Percentiles rank a stretch among this genome's conserved stretches.
Conservation (phyloP, 2,888 invertebrate species). For the Chymomyza amoena region DNA sequence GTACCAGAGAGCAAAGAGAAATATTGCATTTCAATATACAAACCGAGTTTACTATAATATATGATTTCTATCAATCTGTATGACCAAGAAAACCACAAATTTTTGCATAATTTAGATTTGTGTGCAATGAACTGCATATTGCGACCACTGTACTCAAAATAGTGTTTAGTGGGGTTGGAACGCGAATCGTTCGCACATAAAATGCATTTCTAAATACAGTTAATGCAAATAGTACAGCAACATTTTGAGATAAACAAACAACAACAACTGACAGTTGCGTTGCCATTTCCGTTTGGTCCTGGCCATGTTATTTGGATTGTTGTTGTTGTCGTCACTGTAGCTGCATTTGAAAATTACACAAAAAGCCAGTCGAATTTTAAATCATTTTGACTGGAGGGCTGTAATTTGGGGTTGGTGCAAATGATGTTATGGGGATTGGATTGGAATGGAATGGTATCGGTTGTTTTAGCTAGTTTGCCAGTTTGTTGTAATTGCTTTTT, state of each 20-base stretch:
- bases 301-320: slow-evolving; percentile 21
- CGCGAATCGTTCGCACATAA: slow-evolving; percentile 29
- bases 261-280: slow-evolving; percentile 18
- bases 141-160: not conserved
- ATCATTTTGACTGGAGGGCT: slow-evolving; percentile 44
- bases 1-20: too few relatives aligned
- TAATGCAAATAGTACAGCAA: slow-evolving; percentile 50
- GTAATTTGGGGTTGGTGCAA: not conserved
- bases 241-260: slow-evolving; percentile 2
- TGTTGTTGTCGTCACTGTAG: slow-evolving; percentile 14
- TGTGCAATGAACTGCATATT: not conserved
- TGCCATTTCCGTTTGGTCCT: slow-evolving; percentile 10
- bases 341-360: slow-evolving; percentile 52
- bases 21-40: too few relatives aligned
- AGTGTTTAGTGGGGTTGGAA: not conserved
- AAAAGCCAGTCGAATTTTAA: slow-evolving; percentile 66
- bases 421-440: not conserved
- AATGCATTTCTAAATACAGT: slow-evolving; percentile 57
- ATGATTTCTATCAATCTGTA: too few relatives aligned
- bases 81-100: too few relatives aligned
- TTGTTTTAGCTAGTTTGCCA: slow-evolving; percentile 44
- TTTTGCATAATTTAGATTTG: too few relatives aligned
- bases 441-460: not conserved
- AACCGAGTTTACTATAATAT: too few relatives aligned
- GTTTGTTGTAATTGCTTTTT: slow-evolving; percentile 55